Base-by-base conservation (phyloP, 2,113 vertebrate genomes). In the Scopus umbretta region DNA sequence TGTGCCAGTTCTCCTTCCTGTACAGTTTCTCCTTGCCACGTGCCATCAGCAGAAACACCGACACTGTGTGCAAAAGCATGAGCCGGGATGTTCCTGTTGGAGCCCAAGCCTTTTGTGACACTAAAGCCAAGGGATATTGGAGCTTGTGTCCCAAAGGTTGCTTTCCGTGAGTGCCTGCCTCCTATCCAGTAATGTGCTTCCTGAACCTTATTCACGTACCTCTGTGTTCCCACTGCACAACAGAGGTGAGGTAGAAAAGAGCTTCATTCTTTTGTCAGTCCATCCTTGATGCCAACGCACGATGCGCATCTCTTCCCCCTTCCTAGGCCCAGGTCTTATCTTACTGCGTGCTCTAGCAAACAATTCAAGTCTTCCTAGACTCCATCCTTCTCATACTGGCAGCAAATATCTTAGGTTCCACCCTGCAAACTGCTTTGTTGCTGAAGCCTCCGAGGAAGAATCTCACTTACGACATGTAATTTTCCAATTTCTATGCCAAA, bases 161-260 rank as follows among this genome's bases (percentile, higher is more conserved):
- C 27, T 65, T 49, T 74, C 47, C 26, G 45, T 30, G 25, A 19
- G 30, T 59, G 22, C 16, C 40, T 67, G 49, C 20, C 26, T 76
- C 49, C 49, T 18, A 1, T 11, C 13, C 8, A 7, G 43, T 12
- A 22, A 14, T 0, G 0, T 32, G 16, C 52, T 61, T 36, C 58
- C 76, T 30, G 17, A 58, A 8, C 42, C 16, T 25, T n/a, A 22
- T 17, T 47, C 22, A 3, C 6, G 5, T 25, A 27, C 13, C 14
- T 81, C 42, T 30, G 4, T 38, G 11, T 43, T 52, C 23, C 29
- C 15, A 3, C 38, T 45, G 42, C 34, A 23, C 25, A 9, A 4
- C 27, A 52, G 32, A 79, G 55, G 16, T 9, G 40, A 61, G 47
- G 17, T 34, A 58, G 59, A 45, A 38, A n/a, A 50, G 27, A 45